These are phyloP conservation scores for Borostomias antarcticus DNA, from an alignment of 2,797 vertebrate genomes.

Conservation along the genomic window DNA sequence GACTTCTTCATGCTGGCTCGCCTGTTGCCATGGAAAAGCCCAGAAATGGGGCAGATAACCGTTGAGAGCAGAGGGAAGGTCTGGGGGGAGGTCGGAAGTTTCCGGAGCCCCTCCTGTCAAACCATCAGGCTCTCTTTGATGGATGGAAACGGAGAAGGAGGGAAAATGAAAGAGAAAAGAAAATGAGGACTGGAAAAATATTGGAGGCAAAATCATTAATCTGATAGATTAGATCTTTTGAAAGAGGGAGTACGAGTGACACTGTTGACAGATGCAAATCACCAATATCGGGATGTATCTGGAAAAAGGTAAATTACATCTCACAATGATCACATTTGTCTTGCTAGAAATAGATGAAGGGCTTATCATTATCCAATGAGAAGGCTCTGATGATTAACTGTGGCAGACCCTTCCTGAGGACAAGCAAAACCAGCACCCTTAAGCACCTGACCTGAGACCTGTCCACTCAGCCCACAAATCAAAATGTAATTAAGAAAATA, in stretches of 20 bases:
- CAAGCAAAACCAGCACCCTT: slow-evolving; percentile 49
- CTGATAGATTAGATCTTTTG: background rate
- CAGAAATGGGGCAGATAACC: slow-evolving; percentile 78
- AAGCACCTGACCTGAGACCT: slow-evolving; percentile 54
- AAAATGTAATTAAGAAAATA: slow-evolving; percentile 53
- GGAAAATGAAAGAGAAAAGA: slow-evolving; percentile 35
- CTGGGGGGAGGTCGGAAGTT: slow-evolving; percentile 67
- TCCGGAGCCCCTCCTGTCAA: slow-evolving; percentile 77
- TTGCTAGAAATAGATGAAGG: slow-evolving; percentile 54
- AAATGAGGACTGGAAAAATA: slow-evolving; percentile 24
- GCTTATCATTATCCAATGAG: slow-evolving; percentile 58
- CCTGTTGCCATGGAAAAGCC: slow-evolving; percentile 76
- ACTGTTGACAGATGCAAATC: background rate
- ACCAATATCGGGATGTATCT: background rate
- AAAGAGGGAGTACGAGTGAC: background rate
- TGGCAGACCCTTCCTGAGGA: slow-evolving; percentile 45
- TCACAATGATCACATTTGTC: slow-evolving; percentile 44
- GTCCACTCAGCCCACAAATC: slow-evolving; percentile 64
- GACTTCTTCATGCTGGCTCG: slow-evolving; percentile 63
- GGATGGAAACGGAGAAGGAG: slow-evolving; percentile 56
- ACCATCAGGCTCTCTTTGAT: slow-evolving; percentile 75
- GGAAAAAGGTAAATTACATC: background rate
- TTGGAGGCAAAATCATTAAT: background rate
- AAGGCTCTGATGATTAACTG: slow-evolving; percentile 59
- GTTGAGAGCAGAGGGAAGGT: slow-evolving; percentile 74